phyloP scores from a whole-genome alignment of 2,113 vertebrate species.

The Scolopax mira region DNA sequence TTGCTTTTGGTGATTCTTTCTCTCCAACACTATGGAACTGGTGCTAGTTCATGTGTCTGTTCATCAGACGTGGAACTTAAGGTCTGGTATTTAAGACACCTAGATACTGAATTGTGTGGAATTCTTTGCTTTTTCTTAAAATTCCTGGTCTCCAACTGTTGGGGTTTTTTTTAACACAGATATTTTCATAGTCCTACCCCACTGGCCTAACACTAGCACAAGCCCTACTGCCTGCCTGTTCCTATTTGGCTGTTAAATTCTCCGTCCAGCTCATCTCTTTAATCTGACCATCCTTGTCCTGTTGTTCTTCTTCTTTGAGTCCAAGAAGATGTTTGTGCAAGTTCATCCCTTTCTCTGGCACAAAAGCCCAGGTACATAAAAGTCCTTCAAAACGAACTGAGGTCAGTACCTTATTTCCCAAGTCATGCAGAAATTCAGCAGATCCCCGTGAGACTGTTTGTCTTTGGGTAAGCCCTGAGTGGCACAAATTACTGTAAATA shows the following conservation, averaged over 20 bases:
- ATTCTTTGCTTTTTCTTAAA: not conserved
- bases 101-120: not conserved
- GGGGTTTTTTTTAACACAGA: rapidly evolving
- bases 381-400: not conserved
- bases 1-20: not conserved
- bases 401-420: not conserved
- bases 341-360: not conserved
- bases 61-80: not conserved
- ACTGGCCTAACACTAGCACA: not conserved
- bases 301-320: not conserved
- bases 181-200: not conserved
- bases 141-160: not conserved
- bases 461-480: not conserved
- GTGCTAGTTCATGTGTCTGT: not conserved
- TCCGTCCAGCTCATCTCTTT: not conserved
- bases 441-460: not conserved
- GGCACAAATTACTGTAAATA: not conserved
- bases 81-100: not conserved
- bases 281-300: not conserved
- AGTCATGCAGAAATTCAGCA: not conserved
- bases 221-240: not conserved
- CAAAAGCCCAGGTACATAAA: not conserved
- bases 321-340: too few species aligned
- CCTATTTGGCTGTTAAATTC: not conserved
- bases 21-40: not conserved